Evolutionary conservation across 1,140 invertebrate species (phyloP).

Genomic region (Centruroides sculpturatus): DNA sequence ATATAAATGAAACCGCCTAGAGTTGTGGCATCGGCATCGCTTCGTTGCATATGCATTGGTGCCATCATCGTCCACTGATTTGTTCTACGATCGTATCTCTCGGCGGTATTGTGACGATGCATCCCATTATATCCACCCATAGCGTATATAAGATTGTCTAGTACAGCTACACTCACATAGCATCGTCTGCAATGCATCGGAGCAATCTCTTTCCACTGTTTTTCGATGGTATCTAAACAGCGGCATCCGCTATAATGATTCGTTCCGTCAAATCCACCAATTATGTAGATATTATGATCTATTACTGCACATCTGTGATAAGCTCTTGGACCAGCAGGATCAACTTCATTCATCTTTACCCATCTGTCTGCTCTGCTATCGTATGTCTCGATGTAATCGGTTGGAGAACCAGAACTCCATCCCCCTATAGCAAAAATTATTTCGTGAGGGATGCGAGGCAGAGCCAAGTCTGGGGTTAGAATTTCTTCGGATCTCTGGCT

Average conservation of each 20-base stretch:
- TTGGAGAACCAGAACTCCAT: not conserved
- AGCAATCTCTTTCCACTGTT: too few relatives aligned
- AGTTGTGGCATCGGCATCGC: constrained; percentile 22
- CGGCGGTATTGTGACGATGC: not conserved
- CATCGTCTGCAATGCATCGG: too few relatives aligned
- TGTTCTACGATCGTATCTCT: not conserved
- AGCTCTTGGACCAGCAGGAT: not conserved
- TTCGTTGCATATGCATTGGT: constrained; percentile 24
- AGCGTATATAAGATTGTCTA: too few relatives aligned
- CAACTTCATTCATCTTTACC: not conserved
- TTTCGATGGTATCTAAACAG: too few relatives aligned
- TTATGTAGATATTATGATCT: too few relatives aligned
- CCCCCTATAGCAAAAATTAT: not conserved
- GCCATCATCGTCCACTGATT: constrained; percentile 28
- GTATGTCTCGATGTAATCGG: not conserved
- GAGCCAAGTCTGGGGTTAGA: not conserved
- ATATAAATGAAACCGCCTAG: constrained; percentile 51
- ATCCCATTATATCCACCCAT: too few relatives aligned
- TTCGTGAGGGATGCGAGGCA: not conserved
- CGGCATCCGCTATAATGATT: too few relatives aligned
- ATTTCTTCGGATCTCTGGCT: too few relatives aligned
- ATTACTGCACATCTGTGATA: not conserved
- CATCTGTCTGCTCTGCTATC: not conserved
- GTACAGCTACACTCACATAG: too few relatives aligned
- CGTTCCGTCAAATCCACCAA: too few relatives aligned